Evolutionary conservation across 2,888 invertebrate species (phyloP).

Genomic region (Nezara viridula): DNA sequence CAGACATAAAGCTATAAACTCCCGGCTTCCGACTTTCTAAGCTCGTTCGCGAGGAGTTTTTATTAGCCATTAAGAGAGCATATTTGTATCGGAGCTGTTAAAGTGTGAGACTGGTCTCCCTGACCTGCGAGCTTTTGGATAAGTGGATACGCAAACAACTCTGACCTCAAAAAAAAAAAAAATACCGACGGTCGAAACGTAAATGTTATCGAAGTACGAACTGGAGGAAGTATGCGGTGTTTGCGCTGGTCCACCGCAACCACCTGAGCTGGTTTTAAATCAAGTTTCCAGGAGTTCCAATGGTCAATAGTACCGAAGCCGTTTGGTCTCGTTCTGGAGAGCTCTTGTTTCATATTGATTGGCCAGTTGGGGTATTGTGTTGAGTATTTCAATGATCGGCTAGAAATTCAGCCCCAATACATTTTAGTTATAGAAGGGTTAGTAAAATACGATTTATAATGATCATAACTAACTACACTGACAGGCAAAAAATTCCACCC

Average conservation of each 20-base stretch:
- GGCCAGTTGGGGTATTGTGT: background rate
- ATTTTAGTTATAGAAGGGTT: background rate
- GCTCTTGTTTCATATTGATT: conserved; percentile 21
- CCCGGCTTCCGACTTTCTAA: background rate
- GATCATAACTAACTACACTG: too few species aligned
- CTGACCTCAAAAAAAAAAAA: background rate
- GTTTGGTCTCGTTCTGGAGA: background rate
- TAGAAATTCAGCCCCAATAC: background rate
- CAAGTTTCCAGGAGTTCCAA: background rate
- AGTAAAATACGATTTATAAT: too few species aligned
- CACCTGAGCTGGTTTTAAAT: conserved; percentile 24
- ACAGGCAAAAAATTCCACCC: too few species aligned
- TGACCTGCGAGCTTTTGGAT: background rate
- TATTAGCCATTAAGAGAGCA: too few species aligned
- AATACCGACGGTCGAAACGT: background rate
- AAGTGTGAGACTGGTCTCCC: background rate
- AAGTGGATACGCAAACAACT: background rate
- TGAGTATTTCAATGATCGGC: background rate
- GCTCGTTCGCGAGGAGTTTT: background rate
- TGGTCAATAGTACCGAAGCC: background rate
- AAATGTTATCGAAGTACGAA: conserved; percentile 28
- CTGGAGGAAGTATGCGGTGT: conserved; percentile 12
- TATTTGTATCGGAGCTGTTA: background rate
- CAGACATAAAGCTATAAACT: background rate
- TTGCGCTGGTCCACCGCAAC: conserved; percentile 1